phyloP scores from a whole-genome alignment of 2,888 invertebrate genomes.

The Griposia aprilina region DNA sequence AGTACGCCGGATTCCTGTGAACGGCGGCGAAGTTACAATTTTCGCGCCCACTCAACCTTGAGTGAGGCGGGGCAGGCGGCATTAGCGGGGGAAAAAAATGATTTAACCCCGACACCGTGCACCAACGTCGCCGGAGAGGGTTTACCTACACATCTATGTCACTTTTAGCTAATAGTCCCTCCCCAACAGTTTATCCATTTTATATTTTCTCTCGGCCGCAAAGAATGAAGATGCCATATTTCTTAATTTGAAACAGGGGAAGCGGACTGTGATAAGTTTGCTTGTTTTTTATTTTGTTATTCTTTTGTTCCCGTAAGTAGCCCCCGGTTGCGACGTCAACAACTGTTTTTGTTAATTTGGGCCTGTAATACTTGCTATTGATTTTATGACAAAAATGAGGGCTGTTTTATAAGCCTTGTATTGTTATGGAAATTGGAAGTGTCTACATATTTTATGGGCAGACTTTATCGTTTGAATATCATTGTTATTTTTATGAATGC shows the following conservation, averaged over 20 bases:
- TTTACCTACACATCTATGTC: slow-evolving; percentile 78
- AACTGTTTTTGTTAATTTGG: slow-evolving; percentile 33
- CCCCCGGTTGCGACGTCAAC: neutral
- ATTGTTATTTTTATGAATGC: slow-evolving; percentile 22
- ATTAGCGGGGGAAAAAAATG: slow-evolving; percentile 88
- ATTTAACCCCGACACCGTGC: slow-evolving; percentile 85
- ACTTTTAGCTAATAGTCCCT: slow-evolving; percentile 80
- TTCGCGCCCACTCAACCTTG: slow-evolving; percentile 85
- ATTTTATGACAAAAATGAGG: slow-evolving; percentile 11
- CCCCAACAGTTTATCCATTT: slow-evolving; percentile 81
- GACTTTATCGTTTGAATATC: slow-evolving; percentile 29
- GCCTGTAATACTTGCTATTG: slow-evolving; percentile 40
- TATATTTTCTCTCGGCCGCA: slow-evolving; percentile 78
- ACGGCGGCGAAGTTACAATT: slow-evolving; percentile 74
- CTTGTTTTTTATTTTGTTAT: slow-evolving; percentile 58
- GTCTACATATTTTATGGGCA: slow-evolving; percentile 13
- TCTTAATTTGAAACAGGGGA: slow-evolving; percentile 77
- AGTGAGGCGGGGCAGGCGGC: slow-evolving; percentile 77
- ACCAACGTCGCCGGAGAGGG: slow-evolving; percentile 70
- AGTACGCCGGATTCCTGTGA: slow-evolving; percentile 70
- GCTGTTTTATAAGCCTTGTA: slow-evolving; percentile 8
- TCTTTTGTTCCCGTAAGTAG: slow-evolving; percentile 40
- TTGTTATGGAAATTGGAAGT: slow-evolving; percentile 22
- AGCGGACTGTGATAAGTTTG: slow-evolving; percentile 63
- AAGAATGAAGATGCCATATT: slow-evolving; percentile 76